These are phyloP conservation scores for Notolabrus celidotus DNA, from an alignment of 2,797 vertebrate species.

Conservation along the genomic window DNA sequence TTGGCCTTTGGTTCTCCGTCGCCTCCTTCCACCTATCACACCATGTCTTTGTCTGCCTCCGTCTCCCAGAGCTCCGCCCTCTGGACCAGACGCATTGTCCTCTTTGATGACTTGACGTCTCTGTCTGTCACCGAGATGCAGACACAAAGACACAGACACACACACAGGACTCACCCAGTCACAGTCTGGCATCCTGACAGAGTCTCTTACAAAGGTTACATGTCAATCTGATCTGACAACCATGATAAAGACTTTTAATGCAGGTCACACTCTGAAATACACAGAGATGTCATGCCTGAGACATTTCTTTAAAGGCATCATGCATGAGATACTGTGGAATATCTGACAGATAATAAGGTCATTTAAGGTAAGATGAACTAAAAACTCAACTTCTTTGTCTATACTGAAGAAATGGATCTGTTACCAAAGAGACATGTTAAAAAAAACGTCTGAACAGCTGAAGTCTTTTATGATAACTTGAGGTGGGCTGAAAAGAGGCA, in stretches of 20 bases:
- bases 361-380: not conserved
- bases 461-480: no score
- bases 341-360: not conserved
- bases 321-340: not conserved
- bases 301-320: not conserved
- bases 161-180: slow-evolving; percentile 43
- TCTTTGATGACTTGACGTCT: slow-evolving; percentile 75
- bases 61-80: slow-evolving; percentile 59
- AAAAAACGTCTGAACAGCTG: no score
- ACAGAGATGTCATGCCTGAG: slow-evolving; percentile 2
- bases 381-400: no score
- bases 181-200: slow-evolving; percentile 55
- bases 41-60: slow-evolving; percentile 62
- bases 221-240: slow-evolving; percentile 76
- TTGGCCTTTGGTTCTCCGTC: slow-evolving; percentile 41
- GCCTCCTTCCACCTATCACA: slow-evolving; percentile 63
- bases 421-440: no score
- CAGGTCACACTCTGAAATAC: not conserved
- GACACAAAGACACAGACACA: slow-evolving; percentile 45
- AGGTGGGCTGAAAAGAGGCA: not conserved
- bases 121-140: slow-evolving; percentile 65
- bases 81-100: slow-evolving; percentile 63
- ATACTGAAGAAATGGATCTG: no score
- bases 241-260: slow-evolving; percentile 61
- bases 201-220: slow-evolving; percentile 60